Evolutionary conservation across 30 jellyfish, hydroid and myxozoan species (phyloP).

Genomic region (Chrysaora quinquecirrha): DNA sequence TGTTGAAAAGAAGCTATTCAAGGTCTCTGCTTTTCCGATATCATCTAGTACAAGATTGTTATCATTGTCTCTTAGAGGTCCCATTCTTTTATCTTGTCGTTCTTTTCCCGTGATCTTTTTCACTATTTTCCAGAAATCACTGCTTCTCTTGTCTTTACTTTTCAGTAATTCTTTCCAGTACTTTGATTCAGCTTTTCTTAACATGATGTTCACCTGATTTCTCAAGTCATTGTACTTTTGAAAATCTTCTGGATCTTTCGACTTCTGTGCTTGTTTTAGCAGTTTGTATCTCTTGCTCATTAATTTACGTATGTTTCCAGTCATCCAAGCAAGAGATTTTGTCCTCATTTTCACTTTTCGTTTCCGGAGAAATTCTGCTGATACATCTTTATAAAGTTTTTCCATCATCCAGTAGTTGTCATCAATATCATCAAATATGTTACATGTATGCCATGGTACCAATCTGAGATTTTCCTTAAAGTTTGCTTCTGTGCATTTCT

Average conservation of each 20-base stretch:
- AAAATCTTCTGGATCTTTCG: background rate
- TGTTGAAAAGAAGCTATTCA: background rate
- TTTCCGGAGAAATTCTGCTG: background rate
- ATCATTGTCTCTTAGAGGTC: background rate
- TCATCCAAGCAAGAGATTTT: conserved; percentile 39
- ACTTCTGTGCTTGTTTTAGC: conserved; percentile 7
- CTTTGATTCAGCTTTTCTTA: background rate
- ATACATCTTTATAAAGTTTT: conserved; percentile 11
- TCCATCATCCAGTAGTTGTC: conserved; percentile 4
- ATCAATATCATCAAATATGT: conserved; percentile 35
- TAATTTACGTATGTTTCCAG: conserved; percentile 12
- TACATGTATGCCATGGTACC: conserved; percentile 16
- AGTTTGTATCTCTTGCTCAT: conserved; percentile 35
- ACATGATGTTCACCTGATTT: background rate
- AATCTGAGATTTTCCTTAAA: background rate
- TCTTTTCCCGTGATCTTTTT: background rate
- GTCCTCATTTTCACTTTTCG: conserved; percentile 20
- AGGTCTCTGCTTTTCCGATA: background rate
- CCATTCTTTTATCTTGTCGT: background rate
- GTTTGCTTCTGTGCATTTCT: background rate
- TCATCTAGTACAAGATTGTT: background rate
- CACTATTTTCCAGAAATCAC: conserved; percentile 10
- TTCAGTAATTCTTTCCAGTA: background rate
- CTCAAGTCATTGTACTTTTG: background rate
- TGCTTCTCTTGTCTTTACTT: background rate